Conservation (phyloP, 2,113 vertebrate species). For the Propithecus coquereli region DNA sequence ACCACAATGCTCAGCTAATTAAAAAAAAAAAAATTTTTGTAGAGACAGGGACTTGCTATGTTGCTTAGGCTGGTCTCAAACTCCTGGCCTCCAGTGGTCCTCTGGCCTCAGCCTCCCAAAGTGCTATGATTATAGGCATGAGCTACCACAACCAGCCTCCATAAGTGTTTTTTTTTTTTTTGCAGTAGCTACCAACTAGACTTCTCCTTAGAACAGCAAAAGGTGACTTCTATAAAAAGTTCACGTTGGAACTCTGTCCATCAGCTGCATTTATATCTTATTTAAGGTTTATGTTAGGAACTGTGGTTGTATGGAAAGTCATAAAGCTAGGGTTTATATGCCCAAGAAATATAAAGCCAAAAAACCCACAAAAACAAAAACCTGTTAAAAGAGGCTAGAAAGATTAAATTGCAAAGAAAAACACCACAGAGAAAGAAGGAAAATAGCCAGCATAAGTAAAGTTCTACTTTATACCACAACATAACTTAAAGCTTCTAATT, state of each 20-base stretch:
- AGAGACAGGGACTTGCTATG: too few species aligned
- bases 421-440: neutral
- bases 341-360: neutral
- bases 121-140: too few species aligned
- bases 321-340: neutral
- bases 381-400: neutral
- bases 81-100: too few species aligned
- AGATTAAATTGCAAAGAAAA: constrained; percentile 27
- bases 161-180: neutral
- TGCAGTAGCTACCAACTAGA: neutral
- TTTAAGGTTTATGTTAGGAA: neutral
- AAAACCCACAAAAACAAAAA: neutral
- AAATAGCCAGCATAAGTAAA: neutral
- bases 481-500: constrained; percentile 15
- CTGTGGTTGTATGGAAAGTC: neutral
- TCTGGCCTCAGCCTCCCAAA: too few species aligned
- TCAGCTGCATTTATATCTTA: neutral
- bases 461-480: neutral
- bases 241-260: neutral
- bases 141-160: neutral
- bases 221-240: neutral
- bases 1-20: too few species aligned
- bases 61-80: too few species aligned
- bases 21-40: too few species aligned
- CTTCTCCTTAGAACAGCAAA: constrained; percentile 3